A percentile compares a stretch with the other conserved stretches of the same genome.
These are phyloP conservation scores for Ormyrus rosae DNA, from an alignment of 2,888 invertebrate species.

Conservation along the genomic window DNA sequence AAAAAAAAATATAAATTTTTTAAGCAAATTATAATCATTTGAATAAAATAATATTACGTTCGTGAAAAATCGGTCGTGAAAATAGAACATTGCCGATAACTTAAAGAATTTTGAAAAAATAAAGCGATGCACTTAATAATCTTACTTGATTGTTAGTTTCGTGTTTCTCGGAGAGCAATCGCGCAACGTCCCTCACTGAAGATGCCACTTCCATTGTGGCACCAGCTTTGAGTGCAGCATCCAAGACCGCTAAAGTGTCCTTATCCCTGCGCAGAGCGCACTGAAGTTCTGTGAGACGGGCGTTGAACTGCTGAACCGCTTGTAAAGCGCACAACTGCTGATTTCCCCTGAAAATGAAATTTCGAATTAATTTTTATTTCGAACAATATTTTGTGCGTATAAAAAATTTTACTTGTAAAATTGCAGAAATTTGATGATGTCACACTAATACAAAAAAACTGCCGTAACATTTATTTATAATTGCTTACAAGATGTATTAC, in stretches of 20 bases:
- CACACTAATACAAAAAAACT: too few relatives aligned
- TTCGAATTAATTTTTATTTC: background rate
- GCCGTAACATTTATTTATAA: too few relatives aligned
- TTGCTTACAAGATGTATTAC: too few relatives aligned
- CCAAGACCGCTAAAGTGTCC: constrained; percentile 78
- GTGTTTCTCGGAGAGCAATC: constrained; percentile 78
- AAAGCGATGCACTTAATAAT: background rate
- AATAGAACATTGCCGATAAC: too few relatives aligned
- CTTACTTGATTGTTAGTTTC: constrained; percentile 69
- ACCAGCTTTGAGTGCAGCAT: constrained; percentile 76
- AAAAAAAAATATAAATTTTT: too few relatives aligned
- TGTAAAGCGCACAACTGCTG: constrained; percentile 84
- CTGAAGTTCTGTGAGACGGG: constrained; percentile 85
- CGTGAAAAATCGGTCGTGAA: too few relatives aligned
- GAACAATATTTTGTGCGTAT: too few relatives aligned
- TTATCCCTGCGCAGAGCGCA: constrained; percentile 86
- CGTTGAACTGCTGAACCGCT: constrained; percentile 86
- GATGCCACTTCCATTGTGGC: constrained; percentile 77
- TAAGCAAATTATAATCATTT: too few relatives aligned
- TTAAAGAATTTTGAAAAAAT: too few relatives aligned
- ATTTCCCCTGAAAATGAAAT: constrained; percentile 78
- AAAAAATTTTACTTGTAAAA: too few relatives aligned
- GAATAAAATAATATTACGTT: too few relatives aligned
- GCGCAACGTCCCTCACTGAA: constrained; percentile 79
- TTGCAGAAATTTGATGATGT: too few relatives aligned